These are phyloP conservation scores for Ceratothoa steindachneri DNA, from an alignment of 2,888 invertebrate genomes.

Conservation along the genomic window DNA sequence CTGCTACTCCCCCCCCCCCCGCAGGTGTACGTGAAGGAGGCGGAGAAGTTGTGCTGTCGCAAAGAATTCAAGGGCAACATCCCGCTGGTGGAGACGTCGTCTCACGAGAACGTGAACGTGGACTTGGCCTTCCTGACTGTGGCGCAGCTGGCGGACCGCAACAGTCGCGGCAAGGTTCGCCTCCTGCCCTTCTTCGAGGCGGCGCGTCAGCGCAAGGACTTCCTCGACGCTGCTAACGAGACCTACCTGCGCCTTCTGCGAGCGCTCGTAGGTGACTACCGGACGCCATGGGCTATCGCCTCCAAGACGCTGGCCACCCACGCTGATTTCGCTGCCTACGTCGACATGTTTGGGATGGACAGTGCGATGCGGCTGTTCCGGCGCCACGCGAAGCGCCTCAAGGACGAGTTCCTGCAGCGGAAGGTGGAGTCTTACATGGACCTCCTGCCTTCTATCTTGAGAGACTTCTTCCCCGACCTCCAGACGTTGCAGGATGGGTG, in stretches of 20 bases:
- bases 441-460: conserved; percentile 69
- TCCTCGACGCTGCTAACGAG: conserved; percentile 79
- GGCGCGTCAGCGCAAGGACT: conserved; percentile 74
- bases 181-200: conserved; percentile 74
- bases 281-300: conserved; percentile 80
- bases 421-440: conserved; percentile 73
- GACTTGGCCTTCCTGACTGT: conserved; percentile 84
- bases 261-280: conserved; percentile 56
- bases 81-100: conserved; percentile 86
- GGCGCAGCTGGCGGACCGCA: conserved; percentile 87
- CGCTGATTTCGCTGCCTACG: conserved; percentile 74
- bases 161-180: conserved; percentile 71
- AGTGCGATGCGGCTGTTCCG: conserved; percentile 71
- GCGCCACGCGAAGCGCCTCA: conserved; percentile 71
- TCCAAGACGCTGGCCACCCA: conserved; percentile 79
- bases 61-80: conserved; percentile 70
- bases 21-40: conserved; percentile 73
- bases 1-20: background rate
- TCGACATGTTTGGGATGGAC: conserved; percentile 61
- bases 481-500: conserved; percentile 63
- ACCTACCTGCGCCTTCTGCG: conserved; percentile 65
- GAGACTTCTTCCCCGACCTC: conserved; percentile 73
- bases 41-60: conserved; percentile 77
- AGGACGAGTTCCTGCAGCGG: conserved; percentile 73
- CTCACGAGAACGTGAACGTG: conserved; percentile 93